phyloP scores from a whole-genome alignment of 2,797 vertebrate species.

The Scarus forsteni region DNA sequence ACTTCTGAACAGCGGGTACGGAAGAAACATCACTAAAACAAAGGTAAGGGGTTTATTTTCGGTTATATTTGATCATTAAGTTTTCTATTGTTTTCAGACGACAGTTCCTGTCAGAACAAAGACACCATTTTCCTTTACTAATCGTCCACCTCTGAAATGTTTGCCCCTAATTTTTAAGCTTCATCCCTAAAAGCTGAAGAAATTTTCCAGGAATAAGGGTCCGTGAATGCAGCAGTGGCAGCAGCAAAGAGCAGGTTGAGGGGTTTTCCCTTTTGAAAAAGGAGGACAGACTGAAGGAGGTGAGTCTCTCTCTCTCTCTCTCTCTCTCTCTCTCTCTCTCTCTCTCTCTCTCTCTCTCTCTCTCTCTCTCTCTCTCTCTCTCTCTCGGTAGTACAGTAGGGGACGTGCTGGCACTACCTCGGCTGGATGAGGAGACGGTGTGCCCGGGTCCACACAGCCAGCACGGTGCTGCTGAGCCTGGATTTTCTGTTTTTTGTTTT shows the following conservation, averaged over 20 bases:
- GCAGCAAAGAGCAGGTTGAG: constrained; percentile 3
- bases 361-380: constrained; percentile 31
- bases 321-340: constrained; percentile 12
- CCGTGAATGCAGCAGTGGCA: constrained; percentile 25
- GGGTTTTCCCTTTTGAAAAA: constrained; percentile 24
- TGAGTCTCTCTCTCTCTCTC: constrained; percentile 27
- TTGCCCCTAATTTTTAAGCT: background rate
- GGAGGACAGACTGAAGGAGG: constrained; percentile 18
- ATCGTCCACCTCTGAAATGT: background rate
- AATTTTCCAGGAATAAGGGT: constrained; percentile 2
- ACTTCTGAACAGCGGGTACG: constrained; percentile 24
- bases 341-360: constrained; percentile 24
- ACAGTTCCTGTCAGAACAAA: background rate
- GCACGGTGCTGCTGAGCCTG: constrained; percentile 16
- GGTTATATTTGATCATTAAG: too few species aligned
- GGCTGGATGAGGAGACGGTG: constrained; percentile 42
- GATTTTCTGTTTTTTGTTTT: constrained; percentile 40
- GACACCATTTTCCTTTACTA: background rate
- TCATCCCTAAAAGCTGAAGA: constrained; percentile 12
- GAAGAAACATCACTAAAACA: too few species aligned
- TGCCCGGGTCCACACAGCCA: constrained; percentile 31
- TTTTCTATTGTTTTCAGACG: background rate
- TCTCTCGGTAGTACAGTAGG: constrained; percentile 54
- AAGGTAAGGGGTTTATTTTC: background rate
- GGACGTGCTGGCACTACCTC: constrained; percentile 47